Conservation (phyloP, 1,140 invertebrate genomes). For the Nixonia krombeini region DNA sequence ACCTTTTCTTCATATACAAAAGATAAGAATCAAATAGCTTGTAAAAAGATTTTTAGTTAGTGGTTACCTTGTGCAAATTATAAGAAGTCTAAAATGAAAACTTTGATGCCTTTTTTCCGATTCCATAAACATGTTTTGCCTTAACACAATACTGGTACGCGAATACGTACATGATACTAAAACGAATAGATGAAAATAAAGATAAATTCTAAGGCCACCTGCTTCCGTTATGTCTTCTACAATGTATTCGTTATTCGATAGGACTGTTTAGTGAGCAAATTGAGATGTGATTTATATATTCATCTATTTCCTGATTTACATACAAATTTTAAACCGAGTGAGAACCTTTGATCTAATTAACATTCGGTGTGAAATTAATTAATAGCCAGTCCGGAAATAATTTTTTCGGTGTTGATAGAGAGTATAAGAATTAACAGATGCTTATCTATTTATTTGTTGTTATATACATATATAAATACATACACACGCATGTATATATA, state of each 20-base stretch:
- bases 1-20: too few species aligned
- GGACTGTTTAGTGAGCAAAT: conserved; percentile 58
- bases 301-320: too few species aligned
- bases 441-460: conserved; percentile 71
- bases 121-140: conserved; percentile 3
- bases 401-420: conserved; percentile 65
- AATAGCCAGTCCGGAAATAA: too few species aligned
- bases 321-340: too few species aligned
- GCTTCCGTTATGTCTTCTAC: conserved; percentile 66
- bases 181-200: conserved; percentile 19
- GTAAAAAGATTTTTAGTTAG: too few species aligned
- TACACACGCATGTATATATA: conserved; percentile 17
- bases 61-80: too few species aligned
- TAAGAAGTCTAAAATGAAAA: neutral
- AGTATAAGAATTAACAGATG: conserved; percentile 65
- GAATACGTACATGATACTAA: conserved; percentile 20
- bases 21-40: too few species aligned
- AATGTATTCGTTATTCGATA: conserved; percentile 62
- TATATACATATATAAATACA: conserved; percentile 53
- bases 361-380: too few species aligned
- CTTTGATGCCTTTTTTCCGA: conserved; percentile 1
- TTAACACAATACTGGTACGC: conserved; percentile 5
- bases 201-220: conserved; percentile 52
- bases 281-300: conserved; percentile 59
- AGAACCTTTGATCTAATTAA: too few species aligned